Evolutionary conservation across 1,140 invertebrate genomes (phyloP).

Genomic region (Colletes latitarsis): DNA sequence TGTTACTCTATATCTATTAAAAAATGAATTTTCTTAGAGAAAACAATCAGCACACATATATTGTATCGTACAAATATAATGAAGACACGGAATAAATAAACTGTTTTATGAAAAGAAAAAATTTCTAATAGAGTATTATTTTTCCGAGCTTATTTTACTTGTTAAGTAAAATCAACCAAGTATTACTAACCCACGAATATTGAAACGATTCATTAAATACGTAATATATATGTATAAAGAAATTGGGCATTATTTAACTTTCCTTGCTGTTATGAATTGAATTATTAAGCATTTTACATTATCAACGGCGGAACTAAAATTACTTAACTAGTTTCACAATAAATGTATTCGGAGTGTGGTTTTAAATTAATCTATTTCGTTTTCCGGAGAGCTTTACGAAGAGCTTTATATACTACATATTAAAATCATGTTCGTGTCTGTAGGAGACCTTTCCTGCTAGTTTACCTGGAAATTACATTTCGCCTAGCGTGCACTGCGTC

Average conservation of each 20-base stretch:
- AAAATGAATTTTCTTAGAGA: background rate
- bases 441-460: conserved; percentile 1
- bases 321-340: background rate
- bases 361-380: conserved; percentile 20
- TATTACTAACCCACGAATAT: no score
- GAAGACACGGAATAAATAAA: no score
- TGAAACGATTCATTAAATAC: no score
- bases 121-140: no score
- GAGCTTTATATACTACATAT: background rate
- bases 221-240: no score
- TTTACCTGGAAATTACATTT: conserved; percentile 41
- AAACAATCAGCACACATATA: no score
- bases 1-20: background rate
- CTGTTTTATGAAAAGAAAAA: no score
- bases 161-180: no score
- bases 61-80: no score
- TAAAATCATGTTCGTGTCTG: background rate
- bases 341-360: background rate
- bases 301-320: background rate
- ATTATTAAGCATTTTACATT: background rate
- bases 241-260: background rate
- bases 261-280: background rate
- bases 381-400: background rate
- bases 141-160: no score
- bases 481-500: conserved; percentile 11